These are phyloP conservation scores for Aelia acuminata DNA, from an alignment of 2,888 invertebrate genomes.

Conservation along the genomic window DNA sequence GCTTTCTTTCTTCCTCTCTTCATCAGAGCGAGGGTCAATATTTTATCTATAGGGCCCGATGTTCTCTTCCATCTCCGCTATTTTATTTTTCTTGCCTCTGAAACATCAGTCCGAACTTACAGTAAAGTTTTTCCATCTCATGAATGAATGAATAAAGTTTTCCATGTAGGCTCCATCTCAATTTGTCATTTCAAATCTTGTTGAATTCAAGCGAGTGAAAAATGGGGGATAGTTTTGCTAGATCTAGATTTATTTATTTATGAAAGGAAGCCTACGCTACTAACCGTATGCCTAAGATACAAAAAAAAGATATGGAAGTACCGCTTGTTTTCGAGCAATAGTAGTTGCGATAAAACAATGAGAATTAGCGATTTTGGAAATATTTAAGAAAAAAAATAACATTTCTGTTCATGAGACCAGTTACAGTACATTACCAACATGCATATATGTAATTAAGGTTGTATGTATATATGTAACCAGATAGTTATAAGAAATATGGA, in stretches of 20 bases:
- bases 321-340: no score
- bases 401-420: no score
- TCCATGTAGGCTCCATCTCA: neutral
- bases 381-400: no score
- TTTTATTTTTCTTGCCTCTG: neutral
- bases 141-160: constrained; percentile 36
- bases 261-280: no score
- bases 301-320: no score
- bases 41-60: constrained; percentile 7
- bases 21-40: constrained; percentile 39
- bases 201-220: neutral
- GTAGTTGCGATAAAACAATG: no score
- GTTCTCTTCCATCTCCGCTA: neutral
- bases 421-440: no score
- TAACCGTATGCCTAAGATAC: no score
- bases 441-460: no score
- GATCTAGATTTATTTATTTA: neutral
- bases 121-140: neutral
- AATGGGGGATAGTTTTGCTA: neutral
- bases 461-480: no score
- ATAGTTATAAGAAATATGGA: no score
- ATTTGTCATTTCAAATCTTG: constrained; percentile 2
- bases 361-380: no score
- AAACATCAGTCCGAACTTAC: neutral
- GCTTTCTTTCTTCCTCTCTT: constrained; percentile 5